Percentiles rank a stretch among this genome's conserved stretches.
phyloP scores from a whole-genome alignment of 2,113 vertebrate genomes.

The Illadopsis cleaveri region DNA sequence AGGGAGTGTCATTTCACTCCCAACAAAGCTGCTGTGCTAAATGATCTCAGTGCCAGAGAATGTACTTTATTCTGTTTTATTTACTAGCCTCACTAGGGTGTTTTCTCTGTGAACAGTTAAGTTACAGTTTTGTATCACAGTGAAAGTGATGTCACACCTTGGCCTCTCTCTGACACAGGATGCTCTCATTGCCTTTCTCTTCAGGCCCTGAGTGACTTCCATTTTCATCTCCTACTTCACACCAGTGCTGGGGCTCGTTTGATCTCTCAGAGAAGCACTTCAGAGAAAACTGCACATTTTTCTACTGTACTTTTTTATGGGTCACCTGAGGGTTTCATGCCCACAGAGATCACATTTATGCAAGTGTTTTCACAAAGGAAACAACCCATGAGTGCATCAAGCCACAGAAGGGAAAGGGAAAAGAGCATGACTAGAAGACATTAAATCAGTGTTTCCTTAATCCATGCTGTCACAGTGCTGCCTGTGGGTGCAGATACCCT shows the following conservation, averaged over 20 bases:
- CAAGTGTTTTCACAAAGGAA: not conserved
- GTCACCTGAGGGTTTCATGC: not conserved
- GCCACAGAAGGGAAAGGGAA: not conserved
- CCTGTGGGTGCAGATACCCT: not conserved
- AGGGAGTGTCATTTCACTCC: not conserved
- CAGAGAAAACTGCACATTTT: not conserved
- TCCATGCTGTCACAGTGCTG: not conserved
- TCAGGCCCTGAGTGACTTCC: not conserved
- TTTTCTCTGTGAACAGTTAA: not conserved
- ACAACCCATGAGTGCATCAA: not conserved
- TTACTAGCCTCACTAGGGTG: not conserved
- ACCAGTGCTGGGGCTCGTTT: not conserved
- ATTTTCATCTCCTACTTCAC: not conserved
- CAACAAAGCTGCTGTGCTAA: not conserved
- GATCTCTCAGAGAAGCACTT: not conserved
- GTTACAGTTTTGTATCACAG: not conserved
- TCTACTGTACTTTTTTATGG: not conserved
- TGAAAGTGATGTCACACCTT: not conserved
- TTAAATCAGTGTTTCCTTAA: not conserved
- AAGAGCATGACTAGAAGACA: not conserved
- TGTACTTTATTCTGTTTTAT: not conserved
- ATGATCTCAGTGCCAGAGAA: not conserved
- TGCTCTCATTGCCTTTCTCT: not conserved
- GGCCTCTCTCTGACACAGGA: not conserved
- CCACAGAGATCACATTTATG: not conserved